Base-by-base conservation (phyloP, 2,888 invertebrate genomes). In the Lasioglossum zephyrum region DNA sequence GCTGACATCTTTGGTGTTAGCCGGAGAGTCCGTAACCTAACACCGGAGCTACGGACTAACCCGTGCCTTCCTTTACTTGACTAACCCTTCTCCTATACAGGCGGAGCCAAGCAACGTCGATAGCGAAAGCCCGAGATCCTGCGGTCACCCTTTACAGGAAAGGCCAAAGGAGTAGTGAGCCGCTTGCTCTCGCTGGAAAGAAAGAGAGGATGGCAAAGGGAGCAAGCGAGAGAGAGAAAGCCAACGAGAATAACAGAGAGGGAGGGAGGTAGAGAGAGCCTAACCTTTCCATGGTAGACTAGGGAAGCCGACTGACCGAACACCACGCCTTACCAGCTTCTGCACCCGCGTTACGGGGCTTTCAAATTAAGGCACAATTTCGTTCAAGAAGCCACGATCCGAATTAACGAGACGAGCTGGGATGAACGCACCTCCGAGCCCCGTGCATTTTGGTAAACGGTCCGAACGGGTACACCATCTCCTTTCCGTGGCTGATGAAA, bases 331-430 rank as follows among this genome's bases (percentile, higher is more conserved):
- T 92, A 91, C 89, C 88, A 79, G 77, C 92, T 87, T 79, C 87
- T 88, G 87, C 89, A 73, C 81, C 88, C 88, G 80, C 85, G 87
- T 89, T 91, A 90, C 92, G 89, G 89, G 88, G 93, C 94, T 94
- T 94, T 93, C 93, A 94, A 94, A 94, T 94, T 94, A 94, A 93
- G 91, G 91, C 92, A 93, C 93, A 93, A 93, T 93, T 93, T 92
- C 89, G 89, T 91, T 91, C 90, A 90, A 92, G 92, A 92, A 92
- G 87, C 93, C 89, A 81, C 92, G 88, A 92, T 88, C 84, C 85
- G 86, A 85, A 90, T 90, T 92, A 92, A 91, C 90, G 89, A 91
- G 89, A 91, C 87, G 86, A 86, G 87, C 84, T 39, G 73, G 70
- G 82, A 85, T 74, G 74, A 82, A 84, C 88, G 84, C 90, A 90